These are phyloP conservation scores for Drosophila lacteicornis DNA, from an alignment of 1,140 invertebrate genomes.

Conservation along the genomic window DNA sequence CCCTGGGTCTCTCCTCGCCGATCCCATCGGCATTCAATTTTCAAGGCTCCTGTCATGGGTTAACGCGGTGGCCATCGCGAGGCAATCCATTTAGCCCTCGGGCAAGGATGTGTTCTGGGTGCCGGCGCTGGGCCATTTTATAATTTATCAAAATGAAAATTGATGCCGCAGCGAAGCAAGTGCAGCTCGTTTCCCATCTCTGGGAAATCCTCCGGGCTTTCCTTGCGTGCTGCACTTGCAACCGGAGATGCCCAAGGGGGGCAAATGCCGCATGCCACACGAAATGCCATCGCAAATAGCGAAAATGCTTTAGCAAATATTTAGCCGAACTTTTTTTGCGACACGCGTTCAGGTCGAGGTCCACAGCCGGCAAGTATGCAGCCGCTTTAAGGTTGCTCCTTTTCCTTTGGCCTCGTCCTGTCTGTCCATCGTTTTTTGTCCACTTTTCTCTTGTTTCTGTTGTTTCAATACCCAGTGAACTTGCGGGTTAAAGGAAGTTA, in stretches of 20 bases:
- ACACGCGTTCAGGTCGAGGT: slow-evolving; percentile 61
- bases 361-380: slow-evolving; percentile 38
- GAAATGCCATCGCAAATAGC: slow-evolving; percentile 78
- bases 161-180: slow-evolving; percentile 65
- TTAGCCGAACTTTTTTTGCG: slow-evolving; percentile 73
- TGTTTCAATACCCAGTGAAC: slow-evolving; percentile 1
- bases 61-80: slow-evolving; percentile 44
- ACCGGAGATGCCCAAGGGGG: not conserved
- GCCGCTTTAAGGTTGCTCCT: slow-evolving; percentile 48
- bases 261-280: slow-evolving; percentile 63
- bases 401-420: slow-evolving; percentile 30
- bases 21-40: slow-evolving; percentile 40
- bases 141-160: slow-evolving; percentile 84
- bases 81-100: slow-evolving; percentile 67
- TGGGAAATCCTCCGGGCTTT: not conserved
- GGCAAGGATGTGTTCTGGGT: slow-evolving; percentile 39
- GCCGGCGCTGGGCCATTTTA: slow-evolving; percentile 67
- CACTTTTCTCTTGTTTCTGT: slow-evolving; percentile 31
- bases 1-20: slow-evolving; percentile 11
- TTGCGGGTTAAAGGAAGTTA: not conserved
- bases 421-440: slow-evolving; percentile 8
- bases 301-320: slow-evolving; percentile 79
- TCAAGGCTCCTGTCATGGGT: slow-evolving; percentile 53
- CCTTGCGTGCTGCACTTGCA: slow-evolving; percentile 41
- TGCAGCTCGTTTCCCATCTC: slow-evolving; percentile 51